Evolutionary conservation across 2,797 vertebrate genomes (phyloP).

Genomic region (Oreochromis grahami): DNA sequence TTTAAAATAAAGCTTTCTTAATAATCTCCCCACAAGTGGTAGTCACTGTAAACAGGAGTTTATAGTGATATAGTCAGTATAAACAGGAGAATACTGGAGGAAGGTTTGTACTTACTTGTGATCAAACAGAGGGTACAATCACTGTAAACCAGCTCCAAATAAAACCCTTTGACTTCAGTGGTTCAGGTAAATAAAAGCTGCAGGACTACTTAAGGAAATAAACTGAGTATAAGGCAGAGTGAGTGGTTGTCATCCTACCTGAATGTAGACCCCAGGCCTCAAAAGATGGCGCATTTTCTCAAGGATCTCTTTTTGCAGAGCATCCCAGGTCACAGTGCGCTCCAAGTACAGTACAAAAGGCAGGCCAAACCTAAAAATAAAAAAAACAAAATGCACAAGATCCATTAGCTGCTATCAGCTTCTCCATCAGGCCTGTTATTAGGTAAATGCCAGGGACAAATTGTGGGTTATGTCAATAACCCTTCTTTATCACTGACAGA

Average conservation of each 20-base stretch:
- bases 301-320: constrained; percentile 94
- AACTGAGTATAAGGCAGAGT: not conserved
- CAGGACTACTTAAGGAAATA: not conserved
- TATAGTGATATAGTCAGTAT: not conserved
- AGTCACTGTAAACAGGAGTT: too few species aligned
- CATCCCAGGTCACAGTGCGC: constrained; percentile 92
- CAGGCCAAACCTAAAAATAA: constrained; percentile 85
- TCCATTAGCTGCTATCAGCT: not conserved
- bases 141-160: not conserved
- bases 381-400: not conserved
- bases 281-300: constrained; percentile 97
- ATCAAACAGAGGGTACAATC: not conserved
- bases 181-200: not conserved
- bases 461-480: not conserved
- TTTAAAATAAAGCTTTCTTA: not conserved
- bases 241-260: constrained; percentile 74
- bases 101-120: not conserved
- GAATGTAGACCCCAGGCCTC: constrained; percentile 89
- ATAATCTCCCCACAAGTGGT: not conserved
- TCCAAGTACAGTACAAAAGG: constrained; percentile 96
- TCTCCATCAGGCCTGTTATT: not conserved
- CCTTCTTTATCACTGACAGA: not conserved
- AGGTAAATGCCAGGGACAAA: not conserved
- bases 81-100: not conserved
- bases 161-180: not conserved